Evolutionary conservation across 2,797 vertebrate species (phyloP).

Genomic region (Prionace glauca): DNA sequence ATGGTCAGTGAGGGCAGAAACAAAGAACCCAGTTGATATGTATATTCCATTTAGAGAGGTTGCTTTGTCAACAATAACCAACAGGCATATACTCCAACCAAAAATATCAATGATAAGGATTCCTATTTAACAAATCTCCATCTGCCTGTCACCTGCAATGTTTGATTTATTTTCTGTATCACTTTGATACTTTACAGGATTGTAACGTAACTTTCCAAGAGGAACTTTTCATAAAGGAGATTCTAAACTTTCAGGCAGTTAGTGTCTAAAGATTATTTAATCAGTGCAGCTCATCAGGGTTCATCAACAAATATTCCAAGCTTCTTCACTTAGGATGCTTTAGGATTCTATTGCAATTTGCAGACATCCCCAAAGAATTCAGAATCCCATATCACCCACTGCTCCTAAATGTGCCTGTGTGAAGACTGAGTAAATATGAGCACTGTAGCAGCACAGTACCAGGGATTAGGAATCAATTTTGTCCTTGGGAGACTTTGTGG

Average conservation of each 20-base stretch:
- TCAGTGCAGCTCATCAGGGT: not conserved
- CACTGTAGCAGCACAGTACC: too few species aligned
- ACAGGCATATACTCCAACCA: not conserved
- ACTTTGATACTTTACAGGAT: not conserved
- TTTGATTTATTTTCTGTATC: not conserved
- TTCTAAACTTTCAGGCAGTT: not conserved
- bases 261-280: not conserved
- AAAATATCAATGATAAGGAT: not conserved
- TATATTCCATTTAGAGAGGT: not conserved
- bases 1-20: not conserved
- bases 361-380: not conserved
- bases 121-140: not conserved
- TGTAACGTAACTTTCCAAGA: not conserved
- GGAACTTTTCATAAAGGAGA: not conserved
- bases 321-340: not conserved
- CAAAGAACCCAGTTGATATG: not conserved
- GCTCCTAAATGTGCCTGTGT: not conserved
- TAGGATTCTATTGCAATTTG: not conserved
- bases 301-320: not conserved
- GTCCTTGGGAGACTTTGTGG: too few species aligned
- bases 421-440: not conserved
- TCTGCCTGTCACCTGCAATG: not conserved
- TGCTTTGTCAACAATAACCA: not conserved
- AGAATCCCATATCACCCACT: not conserved
- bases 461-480: too few species aligned